Evolutionary conservation across 2,113 vertebrate genomes (phyloP).

Genomic region (Gymnocephalus cernua): DNA sequence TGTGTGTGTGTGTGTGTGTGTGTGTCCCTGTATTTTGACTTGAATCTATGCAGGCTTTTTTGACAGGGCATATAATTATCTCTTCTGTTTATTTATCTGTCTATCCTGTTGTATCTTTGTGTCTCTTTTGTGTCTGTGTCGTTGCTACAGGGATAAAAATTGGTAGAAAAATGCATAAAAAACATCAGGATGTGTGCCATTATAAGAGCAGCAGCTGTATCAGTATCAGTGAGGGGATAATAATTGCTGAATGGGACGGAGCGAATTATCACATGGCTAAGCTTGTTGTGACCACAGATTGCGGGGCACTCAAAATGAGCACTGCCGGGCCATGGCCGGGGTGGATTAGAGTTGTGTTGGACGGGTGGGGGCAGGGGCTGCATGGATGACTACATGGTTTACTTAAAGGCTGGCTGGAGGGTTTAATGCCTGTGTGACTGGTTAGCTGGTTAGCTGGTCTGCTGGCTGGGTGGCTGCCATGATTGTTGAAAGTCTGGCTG

Average conservation of each 20-base stretch:
- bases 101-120: conserved; percentile 20
- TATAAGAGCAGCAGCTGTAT: conserved; percentile 29
- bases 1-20: conserved; percentile 23
- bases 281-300: conserved; percentile 82
- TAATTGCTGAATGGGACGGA: conserved; percentile 67
- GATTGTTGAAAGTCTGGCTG: conserved; percentile 53
- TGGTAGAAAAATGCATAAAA: conserved; percentile 17
- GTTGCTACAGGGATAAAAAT: neutral
- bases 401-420: conserved; percentile 45
- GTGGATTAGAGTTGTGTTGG: conserved; percentile 66
- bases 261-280: conserved; percentile 76
- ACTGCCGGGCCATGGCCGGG: conserved; percentile 44
- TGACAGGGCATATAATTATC: conserved; percentile 38
- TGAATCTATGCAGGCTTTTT: conserved; percentile 25
- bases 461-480: conserved; percentile 16
- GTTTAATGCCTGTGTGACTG: conserved; percentile 22
- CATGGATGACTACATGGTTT: conserved; percentile 38
- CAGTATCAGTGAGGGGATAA: conserved; percentile 75
- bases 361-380: conserved; percentile 30
- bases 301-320: conserved; percentile 72
- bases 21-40: conserved; percentile 33
- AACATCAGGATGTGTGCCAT: conserved; percentile 49
- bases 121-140: conserved; percentile 24
- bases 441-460: conserved; percentile 31
- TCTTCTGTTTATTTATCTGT: conserved; percentile 14